Percentiles rank a stretch among this genome's conserved stretches.
Evolutionary conservation across 2,888 invertebrate species (phyloP).

Genomic region (Drosophila borborema): DNA sequence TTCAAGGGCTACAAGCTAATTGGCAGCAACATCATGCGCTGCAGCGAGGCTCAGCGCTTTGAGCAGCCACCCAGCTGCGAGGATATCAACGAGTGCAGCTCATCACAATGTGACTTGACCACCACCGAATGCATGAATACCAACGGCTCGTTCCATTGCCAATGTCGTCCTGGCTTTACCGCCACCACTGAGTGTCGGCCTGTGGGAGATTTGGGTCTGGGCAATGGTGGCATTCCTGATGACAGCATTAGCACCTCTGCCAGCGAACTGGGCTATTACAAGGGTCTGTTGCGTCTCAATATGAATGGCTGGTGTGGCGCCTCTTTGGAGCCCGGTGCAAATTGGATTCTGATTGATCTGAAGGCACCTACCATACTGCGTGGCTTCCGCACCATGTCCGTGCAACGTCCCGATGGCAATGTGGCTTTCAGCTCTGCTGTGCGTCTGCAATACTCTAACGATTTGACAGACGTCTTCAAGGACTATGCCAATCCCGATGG

Average conservation of each 20-base stretch:
- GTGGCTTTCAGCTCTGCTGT: slow-evolving; percentile 96
- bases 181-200: slow-evolving; percentile 95
- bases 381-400: slow-evolving; percentile 96
- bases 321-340: slow-evolving; percentile 93
- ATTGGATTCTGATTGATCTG: slow-evolving; percentile 95
- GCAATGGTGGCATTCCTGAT: slow-evolving; percentile 95
- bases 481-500: slow-evolving; percentile 97
- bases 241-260: slow-evolving; percentile 94
- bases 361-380: slow-evolving; percentile 95
- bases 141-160: slow-evolving; percentile 95
- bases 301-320: slow-evolving; percentile 96
- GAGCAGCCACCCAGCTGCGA: slow-evolving; percentile 94
- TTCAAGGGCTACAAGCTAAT: slow-evolving; percentile 95
- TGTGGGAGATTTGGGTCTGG: slow-evolving; percentile 92
- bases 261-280: slow-evolving; percentile 92
- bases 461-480: slow-evolving; percentile 94
- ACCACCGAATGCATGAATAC: slow-evolving; percentile 96
- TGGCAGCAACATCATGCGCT: slow-evolving; percentile 93
- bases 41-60: slow-evolving; percentile 93
- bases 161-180: slow-evolving; percentile 93
- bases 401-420: slow-evolving; percentile 92
- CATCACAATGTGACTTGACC: slow-evolving; percentile 94
- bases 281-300: slow-evolving; percentile 93
- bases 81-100: slow-evolving; percentile 95
- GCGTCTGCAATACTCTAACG: slow-evolving; percentile 93